A percentile compares a stretch with the other conserved stretches of the same genome.
Conservation (phyloP, 1,140 invertebrate species). For the Drosophila persimilis region DNA sequence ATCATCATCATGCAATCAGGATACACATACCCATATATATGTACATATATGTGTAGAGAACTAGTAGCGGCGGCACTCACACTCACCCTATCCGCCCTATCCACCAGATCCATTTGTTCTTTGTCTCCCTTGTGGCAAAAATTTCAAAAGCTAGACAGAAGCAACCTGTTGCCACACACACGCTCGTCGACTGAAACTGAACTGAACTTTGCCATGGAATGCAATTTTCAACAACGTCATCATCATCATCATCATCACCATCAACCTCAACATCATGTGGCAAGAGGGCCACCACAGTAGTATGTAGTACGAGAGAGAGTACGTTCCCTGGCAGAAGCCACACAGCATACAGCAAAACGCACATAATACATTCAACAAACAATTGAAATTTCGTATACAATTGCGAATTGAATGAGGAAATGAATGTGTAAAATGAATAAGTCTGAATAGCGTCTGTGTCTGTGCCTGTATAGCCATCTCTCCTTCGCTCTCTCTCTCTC, state of each 20-base stretch:
- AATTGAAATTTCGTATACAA: conserved; percentile 81
- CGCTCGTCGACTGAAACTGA: conserved; percentile 45
- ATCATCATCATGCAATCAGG: conserved; percentile 75
- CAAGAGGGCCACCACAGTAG: conserved; percentile 14
- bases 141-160: conserved; percentile 73
- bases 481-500: neutral
- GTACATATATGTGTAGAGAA: conserved; percentile 1
- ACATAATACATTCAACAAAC: conserved; percentile 79
- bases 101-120: conserved; percentile 57
- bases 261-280: conserved; percentile 3
- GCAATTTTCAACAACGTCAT: conserved; percentile 80
- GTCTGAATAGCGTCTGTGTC: conserved; percentile 69
- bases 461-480: conserved; percentile 19
- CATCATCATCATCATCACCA: conserved; percentile 23
- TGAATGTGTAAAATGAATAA: conserved; percentile 82
- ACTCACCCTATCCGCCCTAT: neutral
- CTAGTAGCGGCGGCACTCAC: no score
- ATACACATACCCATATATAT: conserved; percentile 46
- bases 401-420: conserved; percentile 81
- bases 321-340: conserved; percentile 17
- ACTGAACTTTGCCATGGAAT: conserved; percentile 79
- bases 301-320: conserved; percentile 17
- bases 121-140: conserved; percentile 69
- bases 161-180: conserved; percentile 33
- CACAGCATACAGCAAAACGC: conserved; percentile 41